Conservation (phyloP, 2,113 vertebrate species). For the Hippolais icterina region DNA sequence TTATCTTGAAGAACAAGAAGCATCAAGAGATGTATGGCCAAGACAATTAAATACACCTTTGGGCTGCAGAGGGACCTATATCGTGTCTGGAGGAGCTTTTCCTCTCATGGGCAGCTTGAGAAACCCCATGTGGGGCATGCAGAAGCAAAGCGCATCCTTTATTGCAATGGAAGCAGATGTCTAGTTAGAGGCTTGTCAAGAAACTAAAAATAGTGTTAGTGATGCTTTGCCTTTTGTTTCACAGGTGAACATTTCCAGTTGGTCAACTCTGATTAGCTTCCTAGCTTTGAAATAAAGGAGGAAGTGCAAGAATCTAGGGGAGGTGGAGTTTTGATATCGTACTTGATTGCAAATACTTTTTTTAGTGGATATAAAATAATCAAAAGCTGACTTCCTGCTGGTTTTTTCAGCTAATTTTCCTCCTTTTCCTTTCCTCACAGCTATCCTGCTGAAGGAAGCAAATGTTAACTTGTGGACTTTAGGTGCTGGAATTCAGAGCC, state of each 20-base stretch:
- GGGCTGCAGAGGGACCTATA: neutral
- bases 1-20: neutral
- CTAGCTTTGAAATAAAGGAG: constrained; percentile 18
- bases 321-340: neutral
- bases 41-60: neutral
- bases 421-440: neutral
- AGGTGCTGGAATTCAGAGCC: neutral
- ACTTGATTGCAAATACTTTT: neutral
- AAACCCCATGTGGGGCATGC: neutral
- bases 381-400: neutral
- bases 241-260: neutral
- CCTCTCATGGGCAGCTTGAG: neutral
- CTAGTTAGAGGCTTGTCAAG: neutral
- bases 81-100: neutral
- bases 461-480: neutral
- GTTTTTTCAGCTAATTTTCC: neutral
- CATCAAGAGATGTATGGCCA: rapidly evolving
- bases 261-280: neutral
- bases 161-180: neutral
- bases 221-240: neutral
- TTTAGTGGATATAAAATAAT: neutral
- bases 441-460: neutral
- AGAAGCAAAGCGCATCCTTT: neutral
- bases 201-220: neutral
- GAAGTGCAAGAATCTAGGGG: neutral